These are phyloP conservation scores for Nymphalis urticae DNA, from an alignment of 2,888 invertebrate species.

Conservation along the genomic window DNA sequence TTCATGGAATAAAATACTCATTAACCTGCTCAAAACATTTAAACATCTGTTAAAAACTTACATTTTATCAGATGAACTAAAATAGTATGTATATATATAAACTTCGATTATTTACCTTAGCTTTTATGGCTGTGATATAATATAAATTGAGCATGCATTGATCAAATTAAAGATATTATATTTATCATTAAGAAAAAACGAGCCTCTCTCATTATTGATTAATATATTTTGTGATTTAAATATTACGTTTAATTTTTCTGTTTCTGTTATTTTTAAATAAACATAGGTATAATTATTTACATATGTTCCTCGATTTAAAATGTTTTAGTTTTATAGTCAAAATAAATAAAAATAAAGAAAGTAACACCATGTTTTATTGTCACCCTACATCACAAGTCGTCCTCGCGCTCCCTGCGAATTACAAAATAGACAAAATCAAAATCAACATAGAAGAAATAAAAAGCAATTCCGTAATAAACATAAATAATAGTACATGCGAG, in stretches of 20 bases:
- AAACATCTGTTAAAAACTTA: too few relatives aligned
- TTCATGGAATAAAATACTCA: too few relatives aligned
- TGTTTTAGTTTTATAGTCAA: neutral
- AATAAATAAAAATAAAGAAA: slow-evolving; percentile 27
- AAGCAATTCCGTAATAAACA: slow-evolving; percentile 54
- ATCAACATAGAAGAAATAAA: slow-evolving; percentile 39
- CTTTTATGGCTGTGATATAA: slow-evolving; percentile 57
- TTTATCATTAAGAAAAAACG: neutral
- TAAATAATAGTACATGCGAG: slow-evolving; percentile 46
- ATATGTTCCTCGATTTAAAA: neutral
- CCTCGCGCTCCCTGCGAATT: slow-evolving; percentile 32
- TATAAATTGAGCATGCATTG: slow-evolving; percentile 1
- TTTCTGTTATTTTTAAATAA: too few relatives aligned
- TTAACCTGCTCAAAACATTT: too few relatives aligned
- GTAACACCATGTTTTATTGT: slow-evolving; percentile 34
- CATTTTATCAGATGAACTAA: too few relatives aligned
- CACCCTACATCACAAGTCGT: slow-evolving; percentile 41
- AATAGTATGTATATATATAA: neutral
- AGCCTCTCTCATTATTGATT: too few relatives aligned
- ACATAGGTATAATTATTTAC: neutral
- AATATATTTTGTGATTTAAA: too few relatives aligned
- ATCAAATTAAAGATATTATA: neutral
- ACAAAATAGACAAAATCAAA: slow-evolving; percentile 14
- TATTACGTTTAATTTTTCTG: too few relatives aligned
- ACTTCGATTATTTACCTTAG: slow-evolving; percentile 27